Conservation (phyloP, 1,140 invertebrate species). For the Hydropsyche tenuis region DNA sequence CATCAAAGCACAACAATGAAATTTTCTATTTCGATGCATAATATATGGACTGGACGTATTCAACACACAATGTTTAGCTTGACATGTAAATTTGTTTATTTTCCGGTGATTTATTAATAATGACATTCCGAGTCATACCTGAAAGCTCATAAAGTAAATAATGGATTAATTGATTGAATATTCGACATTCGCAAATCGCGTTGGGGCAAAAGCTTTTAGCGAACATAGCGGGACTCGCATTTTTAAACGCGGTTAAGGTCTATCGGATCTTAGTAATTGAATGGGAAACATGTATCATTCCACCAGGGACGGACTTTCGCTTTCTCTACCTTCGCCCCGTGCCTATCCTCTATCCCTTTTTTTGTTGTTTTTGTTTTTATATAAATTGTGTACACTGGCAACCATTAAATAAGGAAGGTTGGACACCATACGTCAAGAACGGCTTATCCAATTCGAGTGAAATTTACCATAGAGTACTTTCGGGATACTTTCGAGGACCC, state of each 20-base stretch:
- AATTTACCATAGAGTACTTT: conserved; percentile 25
- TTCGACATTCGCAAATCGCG: neutral
- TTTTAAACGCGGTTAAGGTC: conserved; percentile 15
- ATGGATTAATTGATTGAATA: neutral
- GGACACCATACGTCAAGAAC: conserved; percentile 22
- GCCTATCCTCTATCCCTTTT: neutral
- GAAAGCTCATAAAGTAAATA: neutral
- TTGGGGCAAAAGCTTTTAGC: conserved; percentile 4
- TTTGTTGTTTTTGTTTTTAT: neutral
- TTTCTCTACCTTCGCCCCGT: neutral
- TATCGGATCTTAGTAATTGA: conserved; percentile 17
- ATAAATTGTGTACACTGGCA: conserved; percentile 20
- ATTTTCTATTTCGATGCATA: no score
- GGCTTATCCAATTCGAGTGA: conserved; percentile 24
- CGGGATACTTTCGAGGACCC: neutral
- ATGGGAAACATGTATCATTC: conserved; percentile 18
- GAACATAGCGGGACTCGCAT: neutral
- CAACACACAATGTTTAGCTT: no score
- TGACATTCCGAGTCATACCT: no score
- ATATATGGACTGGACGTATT: no score
- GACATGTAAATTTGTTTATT: no score
- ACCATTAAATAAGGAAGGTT: conserved; percentile 18
- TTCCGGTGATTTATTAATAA: no score
- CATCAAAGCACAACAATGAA: no score
- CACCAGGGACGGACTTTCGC: conserved; percentile 9